These are phyloP conservation scores for Drosophila hawaiiensis DNA, from an alignment of 2,888 invertebrate species.

Conservation along the genomic window DNA sequence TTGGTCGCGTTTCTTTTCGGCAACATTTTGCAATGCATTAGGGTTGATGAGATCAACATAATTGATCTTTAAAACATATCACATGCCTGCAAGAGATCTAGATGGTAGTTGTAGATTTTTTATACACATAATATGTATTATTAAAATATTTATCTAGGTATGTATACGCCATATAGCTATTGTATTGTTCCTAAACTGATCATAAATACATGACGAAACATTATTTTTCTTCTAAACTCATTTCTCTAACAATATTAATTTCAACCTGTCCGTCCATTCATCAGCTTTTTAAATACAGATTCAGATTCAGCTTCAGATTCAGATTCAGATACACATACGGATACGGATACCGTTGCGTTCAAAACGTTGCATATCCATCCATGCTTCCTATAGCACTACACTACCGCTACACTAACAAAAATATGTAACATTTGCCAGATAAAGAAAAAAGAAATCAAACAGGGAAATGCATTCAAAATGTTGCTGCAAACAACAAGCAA, in stretches of 20 bases:
- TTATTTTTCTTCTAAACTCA: slow-evolving; percentile 14
- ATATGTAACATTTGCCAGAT: slow-evolving; percentile 42
- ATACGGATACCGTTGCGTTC: slow-evolving; percentile 33
- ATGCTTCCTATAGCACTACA: slow-evolving; percentile 43
- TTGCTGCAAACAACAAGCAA: slow-evolving; percentile 41
- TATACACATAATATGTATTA: slow-evolving; percentile 18
- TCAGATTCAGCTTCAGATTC: slow-evolving; percentile 24
- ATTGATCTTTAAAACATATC: slow-evolving; percentile 58
- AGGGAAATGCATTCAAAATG: slow-evolving; percentile 70
- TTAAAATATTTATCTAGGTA: slow-evolving; percentile 11
- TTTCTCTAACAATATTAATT: slow-evolving; percentile 57
- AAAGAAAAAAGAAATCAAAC: slow-evolving; percentile 8
- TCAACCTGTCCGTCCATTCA: slow-evolving; percentile 75
- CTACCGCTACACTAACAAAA: slow-evolving; percentile 17
- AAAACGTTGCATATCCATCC: slow-evolving; percentile 42
- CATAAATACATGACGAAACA: slow-evolving; percentile 10
- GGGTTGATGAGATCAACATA: slow-evolving; percentile 1
- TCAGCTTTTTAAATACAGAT: slow-evolving; percentile 54
- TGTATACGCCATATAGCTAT: slow-evolving; percentile 38
- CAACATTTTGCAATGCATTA: slow-evolving; percentile 76
- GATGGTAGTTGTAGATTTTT: slow-evolving; percentile 23
- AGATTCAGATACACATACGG: slow-evolving; percentile 21
- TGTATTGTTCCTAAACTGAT: slow-evolving; percentile 69
- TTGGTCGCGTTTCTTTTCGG: slow-evolving; percentile 30
- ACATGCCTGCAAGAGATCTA: slow-evolving; percentile 32